These are phyloP conservation scores for Gymnodraco acuticeps DNA, from an alignment of 2,797 vertebrate species.

Conservation along the genomic window DNA sequence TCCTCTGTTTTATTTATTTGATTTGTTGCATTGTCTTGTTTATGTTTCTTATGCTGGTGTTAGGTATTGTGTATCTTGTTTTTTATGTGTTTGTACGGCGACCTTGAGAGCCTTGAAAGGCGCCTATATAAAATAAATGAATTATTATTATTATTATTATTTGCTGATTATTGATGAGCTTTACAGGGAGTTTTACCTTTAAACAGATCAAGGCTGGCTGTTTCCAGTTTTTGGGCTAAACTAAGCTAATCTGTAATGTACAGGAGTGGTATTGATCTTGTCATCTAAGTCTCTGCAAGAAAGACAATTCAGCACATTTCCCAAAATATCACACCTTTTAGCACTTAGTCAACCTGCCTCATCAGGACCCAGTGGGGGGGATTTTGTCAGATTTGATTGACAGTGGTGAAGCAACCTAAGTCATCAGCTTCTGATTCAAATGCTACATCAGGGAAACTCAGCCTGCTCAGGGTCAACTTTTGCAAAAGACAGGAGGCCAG, in stretches of 20 bases:
- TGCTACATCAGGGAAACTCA: not conserved
- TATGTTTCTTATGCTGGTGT: no score
- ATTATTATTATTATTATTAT: no score
- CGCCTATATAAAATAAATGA: no score
- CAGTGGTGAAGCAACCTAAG: not conserved
- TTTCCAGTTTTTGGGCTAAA: not conserved
- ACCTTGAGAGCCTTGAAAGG: no score
- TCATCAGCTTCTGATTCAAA: not conserved
- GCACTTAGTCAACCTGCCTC: not conserved
- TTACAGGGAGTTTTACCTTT: not conserved
- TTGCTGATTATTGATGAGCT: not conserved
- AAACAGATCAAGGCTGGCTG: not conserved
- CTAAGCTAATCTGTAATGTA: not conserved
- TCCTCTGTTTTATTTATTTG: no score
- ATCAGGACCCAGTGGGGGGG: not conserved
- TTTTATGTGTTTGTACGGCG: no score
- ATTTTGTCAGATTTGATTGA: not conserved
- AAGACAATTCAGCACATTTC: not conserved
- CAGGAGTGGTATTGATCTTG: not conserved
- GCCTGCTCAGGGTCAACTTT: no score
- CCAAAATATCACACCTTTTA: not conserved
- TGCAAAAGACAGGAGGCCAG: no score
- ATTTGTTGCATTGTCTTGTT: no score
- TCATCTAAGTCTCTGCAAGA: not conserved
- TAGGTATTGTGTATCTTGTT: no score